Evolutionary conservation across 2,888 invertebrate species (phyloP).

Genomic region (Tricholauxania praeusta): DNA sequence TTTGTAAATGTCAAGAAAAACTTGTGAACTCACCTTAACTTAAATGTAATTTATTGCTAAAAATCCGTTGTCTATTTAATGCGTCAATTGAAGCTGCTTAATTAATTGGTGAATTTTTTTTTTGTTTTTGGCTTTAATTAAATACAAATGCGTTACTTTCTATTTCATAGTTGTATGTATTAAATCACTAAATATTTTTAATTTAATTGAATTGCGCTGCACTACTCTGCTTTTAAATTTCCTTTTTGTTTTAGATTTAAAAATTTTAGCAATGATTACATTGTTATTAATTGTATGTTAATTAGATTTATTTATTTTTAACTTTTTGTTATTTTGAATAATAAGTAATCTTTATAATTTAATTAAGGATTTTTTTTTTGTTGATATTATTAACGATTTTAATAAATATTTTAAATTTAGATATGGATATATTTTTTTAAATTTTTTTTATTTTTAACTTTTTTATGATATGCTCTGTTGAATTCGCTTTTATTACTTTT

Average conservation of each 20-base stretch:
- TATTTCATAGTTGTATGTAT: background rate
- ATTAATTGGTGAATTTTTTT: background rate
- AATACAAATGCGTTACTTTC: background rate
- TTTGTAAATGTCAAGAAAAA: no score
- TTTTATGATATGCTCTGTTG: slow-evolving; percentile 25
- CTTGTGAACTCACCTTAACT: slow-evolving; percentile 2
- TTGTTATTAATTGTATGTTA: slow-evolving; percentile 11
- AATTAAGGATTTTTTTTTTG: background rate
- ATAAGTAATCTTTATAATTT: background rate
- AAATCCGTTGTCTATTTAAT: slow-evolving; percentile 3
- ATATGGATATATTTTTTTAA: background rate
- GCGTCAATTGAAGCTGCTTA: background rate
- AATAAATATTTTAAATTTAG: background rate
- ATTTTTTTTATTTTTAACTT: background rate
- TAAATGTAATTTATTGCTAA: slow-evolving; percentile 16
- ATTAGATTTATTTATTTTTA: background rate
- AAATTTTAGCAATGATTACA: slow-evolving; percentile 4
- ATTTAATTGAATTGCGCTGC: slow-evolving; percentile 3
- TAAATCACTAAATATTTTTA: background rate
- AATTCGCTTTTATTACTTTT: slow-evolving; percentile 15
- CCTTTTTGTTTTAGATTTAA: background rate
- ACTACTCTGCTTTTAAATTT: background rate
- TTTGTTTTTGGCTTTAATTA: background rate
- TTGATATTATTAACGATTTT: slow-evolving; percentile 1
- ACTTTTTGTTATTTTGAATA: background rate